Percentiles rank a stretch among this genome's conserved stretches.
Evolutionary conservation across 2,113 vertebrate species (phyloP).

Genomic region (Emydura subglobosa): DNA sequence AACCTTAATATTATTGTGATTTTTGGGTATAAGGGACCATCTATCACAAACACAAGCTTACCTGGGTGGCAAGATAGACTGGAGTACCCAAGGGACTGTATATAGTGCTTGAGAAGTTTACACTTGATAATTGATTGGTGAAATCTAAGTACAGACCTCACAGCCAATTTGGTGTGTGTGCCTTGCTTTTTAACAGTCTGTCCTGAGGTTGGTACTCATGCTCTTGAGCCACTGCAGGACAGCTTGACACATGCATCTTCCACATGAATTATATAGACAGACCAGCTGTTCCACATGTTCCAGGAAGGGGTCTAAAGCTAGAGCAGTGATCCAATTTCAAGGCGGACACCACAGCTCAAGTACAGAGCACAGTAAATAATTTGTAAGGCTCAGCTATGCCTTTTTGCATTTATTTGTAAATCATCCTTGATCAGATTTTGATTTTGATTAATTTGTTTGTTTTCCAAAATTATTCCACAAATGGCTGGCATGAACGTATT

Average conservation of each 20-base stretch:
- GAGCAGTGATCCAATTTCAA: background rate
- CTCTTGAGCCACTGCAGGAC: background rate
- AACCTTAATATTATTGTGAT: background rate
- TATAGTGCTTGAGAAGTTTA: background rate
- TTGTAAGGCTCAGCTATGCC: background rate
- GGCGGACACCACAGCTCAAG: background rate
- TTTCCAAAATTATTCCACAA: background rate
- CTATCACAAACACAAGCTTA: too few species aligned
- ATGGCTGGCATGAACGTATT: background rate
- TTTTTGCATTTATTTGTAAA: background rate
- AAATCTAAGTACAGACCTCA: background rate
- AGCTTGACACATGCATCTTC: background rate
- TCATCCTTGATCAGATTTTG: background rate
- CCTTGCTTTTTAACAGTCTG: too few species aligned
- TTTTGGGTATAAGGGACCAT: background rate
- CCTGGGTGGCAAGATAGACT: too few species aligned
- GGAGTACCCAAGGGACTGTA: background rate
- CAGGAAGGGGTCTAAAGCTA: background rate
- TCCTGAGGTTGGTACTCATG: background rate
- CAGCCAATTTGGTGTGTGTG: too few species aligned
- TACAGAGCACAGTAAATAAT: too few species aligned
- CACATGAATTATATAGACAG: too few species aligned
- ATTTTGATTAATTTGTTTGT: background rate
- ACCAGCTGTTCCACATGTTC: too few species aligned
- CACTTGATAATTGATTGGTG: background rate